phyloP scores from a whole-genome alignment of 2,797 vertebrate species.

The Moxostoma hubbsi region DNA sequence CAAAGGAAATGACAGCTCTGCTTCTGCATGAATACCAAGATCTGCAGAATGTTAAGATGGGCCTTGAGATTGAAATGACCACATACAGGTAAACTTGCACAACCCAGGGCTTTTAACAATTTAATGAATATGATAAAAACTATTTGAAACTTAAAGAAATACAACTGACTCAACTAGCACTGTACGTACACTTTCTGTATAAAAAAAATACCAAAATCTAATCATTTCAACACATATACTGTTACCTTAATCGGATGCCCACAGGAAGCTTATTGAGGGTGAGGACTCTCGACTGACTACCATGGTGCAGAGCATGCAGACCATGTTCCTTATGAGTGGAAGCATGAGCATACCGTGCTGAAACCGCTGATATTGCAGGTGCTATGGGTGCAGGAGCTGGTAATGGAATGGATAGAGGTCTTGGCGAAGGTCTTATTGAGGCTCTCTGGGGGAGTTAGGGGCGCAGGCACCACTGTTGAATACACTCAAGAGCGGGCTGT shows the following conservation, averaged over 20 bases:
- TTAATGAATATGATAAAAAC: not conserved
- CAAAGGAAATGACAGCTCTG: slow-evolving; percentile 77
- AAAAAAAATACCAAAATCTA: not conserved
- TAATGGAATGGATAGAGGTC: too few species aligned
- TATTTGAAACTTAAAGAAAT: not conserved
- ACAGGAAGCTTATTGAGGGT: slow-evolving; percentile 80
- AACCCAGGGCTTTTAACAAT: not conserved
- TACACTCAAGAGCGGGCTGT: slow-evolving; percentile 72
- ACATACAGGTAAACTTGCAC: slow-evolving; percentile 76
- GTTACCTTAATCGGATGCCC: not conserved
- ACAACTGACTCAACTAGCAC: not conserved
- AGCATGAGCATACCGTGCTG: slow-evolving; percentile 63
- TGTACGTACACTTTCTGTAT: not conserved
- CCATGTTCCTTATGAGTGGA: slow-evolving; percentile 67
- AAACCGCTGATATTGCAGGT: slow-evolving; percentile 50
- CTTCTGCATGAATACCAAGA: slow-evolving; percentile 82
- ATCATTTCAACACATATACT: not conserved
- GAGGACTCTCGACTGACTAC: slow-evolving; percentile 76
- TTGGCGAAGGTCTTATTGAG: not conserved
- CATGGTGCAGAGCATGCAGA: slow-evolving; percentile 63
- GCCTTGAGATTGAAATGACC: slow-evolving; percentile 81
- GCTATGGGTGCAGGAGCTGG: slow-evolving; percentile 5
- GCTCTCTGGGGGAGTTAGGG: slow-evolving; percentile 25
- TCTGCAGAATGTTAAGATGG: slow-evolving; percentile 81
- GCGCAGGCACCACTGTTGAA: slow-evolving; percentile 53